Base-by-base conservation (phyloP, 53 echinoderm and acorn worm species). In the Luidia sarsii region DNA sequence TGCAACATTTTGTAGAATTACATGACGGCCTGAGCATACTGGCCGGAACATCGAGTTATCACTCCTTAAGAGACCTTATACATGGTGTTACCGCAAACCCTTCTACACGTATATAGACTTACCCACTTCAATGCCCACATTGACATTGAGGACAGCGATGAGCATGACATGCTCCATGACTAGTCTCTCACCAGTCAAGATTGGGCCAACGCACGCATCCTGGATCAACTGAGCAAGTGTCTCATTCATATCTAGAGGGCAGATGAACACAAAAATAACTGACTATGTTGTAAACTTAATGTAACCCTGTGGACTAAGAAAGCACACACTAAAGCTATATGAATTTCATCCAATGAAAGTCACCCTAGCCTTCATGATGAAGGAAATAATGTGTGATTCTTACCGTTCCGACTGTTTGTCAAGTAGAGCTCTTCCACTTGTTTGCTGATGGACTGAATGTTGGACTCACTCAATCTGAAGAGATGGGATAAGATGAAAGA, bases 71-170 rank as follows among this genome's bases (percentile, higher is more conserved):
- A n/a, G n/a, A n/a, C n/a, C n/a, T n/a, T n/a, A n/a, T n/a, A n/a
- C n/a, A n/a, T n/a, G n/a, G n/a, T n/a, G n/a, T n/a, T n/a, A n/a
- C n/a, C n/a, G n/a, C n/a, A n/a, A n/a, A n/a, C n/a, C n/a, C n/a
- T n/a, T n/a, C n/a, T n/a, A n/a, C n/a, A n/a, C n/a, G n/a, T n/a
- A n/a, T n/a, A n/a, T n/a, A 37, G 10, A 50, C 97, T 82, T 79
- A 99, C 99, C 99, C n/a, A 99, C 94, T 94, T 99, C 99, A 68
- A 51, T 99, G 23, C 99, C 99, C 32, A 99, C 64, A 39, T 87
- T 91, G 13, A 67, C 50, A 46, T 99, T 94, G 22, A 99, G 80
- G 18, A 99, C 60, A 2, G 99, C 86, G 0, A 99, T 50, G 7
- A 99, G 65, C 64, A 99, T 80, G 18, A 94, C 60, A 31, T 89